Conservation (phyloP, 2,797 vertebrate genomes). For the Aulostomus chinensis region DNA sequence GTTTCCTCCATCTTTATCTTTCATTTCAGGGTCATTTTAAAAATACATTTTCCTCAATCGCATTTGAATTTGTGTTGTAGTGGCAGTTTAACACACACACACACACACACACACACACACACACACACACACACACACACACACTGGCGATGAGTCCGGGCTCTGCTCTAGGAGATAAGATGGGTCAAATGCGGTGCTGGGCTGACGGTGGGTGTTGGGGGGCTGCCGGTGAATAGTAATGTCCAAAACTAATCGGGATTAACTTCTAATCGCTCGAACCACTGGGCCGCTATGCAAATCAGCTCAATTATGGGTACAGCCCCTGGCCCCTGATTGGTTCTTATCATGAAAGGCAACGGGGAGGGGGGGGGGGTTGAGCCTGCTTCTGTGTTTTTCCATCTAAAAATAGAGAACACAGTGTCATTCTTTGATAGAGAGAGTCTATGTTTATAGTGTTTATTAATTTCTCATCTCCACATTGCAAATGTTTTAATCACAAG, state of each 20-base stretch:
- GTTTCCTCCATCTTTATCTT: constrained; percentile 46
- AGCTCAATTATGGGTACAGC: constrained; percentile 65
- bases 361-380: background rate
- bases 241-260: constrained; percentile 79
- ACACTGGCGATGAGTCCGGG: constrained; percentile 44
- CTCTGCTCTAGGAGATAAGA: constrained; percentile 73
- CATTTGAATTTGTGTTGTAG: constrained; percentile 54
- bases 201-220: constrained; percentile 53
- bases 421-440: background rate
- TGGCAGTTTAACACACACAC: background rate
- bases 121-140: constrained; percentile 12
- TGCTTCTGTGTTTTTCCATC: background rate
- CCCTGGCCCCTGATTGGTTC: constrained; percentile 69
- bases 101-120: background rate
- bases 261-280: constrained; percentile 77
- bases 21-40: constrained; percentile 59
- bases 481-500: too few species aligned
- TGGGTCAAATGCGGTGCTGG: constrained; percentile 68
- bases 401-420: background rate
- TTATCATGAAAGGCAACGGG: constrained; percentile 48
- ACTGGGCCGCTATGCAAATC: constrained; percentile 74
- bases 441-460: too few species aligned
- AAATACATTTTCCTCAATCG: constrained; percentile 54
- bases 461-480: too few species aligned
- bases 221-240: constrained; percentile 74